Percentiles rank a stretch among this genome's conserved stretches.
Evolutionary conservation across 1,140 invertebrate species (phyloP).

Genomic region (Caenorhabditis latens): DNA sequence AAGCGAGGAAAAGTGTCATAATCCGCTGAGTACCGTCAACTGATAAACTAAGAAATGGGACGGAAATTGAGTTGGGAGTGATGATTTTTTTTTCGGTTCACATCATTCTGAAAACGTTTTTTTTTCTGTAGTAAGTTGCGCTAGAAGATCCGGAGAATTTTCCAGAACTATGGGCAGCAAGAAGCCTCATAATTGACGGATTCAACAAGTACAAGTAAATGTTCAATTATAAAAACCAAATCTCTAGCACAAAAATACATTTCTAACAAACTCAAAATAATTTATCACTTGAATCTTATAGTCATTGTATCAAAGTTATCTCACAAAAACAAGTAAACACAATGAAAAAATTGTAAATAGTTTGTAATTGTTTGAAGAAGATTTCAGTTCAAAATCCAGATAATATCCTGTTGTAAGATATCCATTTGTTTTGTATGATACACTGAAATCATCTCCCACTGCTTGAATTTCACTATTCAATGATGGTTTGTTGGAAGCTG

Average conservation of each 20-base stretch:
- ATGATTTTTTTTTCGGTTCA: background rate
- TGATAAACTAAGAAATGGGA: background rate
- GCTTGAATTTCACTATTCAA: background rate
- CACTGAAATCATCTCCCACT: background rate
- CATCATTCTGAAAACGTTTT: background rate
- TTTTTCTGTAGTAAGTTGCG: background rate
- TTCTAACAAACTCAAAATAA: no score
- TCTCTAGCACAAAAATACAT: no score
- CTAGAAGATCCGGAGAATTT: background rate
- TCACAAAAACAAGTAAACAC: background rate
- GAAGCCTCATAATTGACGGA: no score
- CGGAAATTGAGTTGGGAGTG: background rate
- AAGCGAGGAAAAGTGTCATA: conserved; percentile 4
- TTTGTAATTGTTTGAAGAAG: no score
- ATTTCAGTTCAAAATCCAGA: background rate
- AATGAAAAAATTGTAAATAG: background rate
- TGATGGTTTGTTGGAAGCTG: background rate
- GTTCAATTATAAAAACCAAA: no score
- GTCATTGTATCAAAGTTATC: background rate
- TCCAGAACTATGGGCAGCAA: no score
- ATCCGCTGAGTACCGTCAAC: background rate
- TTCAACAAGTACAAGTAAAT: no score
- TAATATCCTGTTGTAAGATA: background rate
- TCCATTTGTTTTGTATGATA: background rate
- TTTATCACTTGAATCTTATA: no score